Base-by-base conservation (phyloP, 2,113 vertebrate genomes). In the Cavia porcellus region DNA sequence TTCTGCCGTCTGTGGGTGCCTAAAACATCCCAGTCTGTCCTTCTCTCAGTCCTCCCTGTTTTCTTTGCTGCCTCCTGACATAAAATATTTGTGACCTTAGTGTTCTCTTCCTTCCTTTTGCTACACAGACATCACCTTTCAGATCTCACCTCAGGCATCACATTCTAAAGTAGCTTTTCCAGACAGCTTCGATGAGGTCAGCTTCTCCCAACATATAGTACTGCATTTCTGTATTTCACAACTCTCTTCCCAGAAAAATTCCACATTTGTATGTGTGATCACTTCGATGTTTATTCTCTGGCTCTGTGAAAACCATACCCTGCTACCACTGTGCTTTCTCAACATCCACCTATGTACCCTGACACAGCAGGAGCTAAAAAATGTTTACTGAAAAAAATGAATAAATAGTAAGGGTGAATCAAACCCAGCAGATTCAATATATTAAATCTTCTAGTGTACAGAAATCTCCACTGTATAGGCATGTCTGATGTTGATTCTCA, bases 1-100 rank as follows among this genome's bases (percentile, higher is more conserved):
- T 59, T 57, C 22, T 5, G 0, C 52, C 32, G 25, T n/a, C 50
- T 32, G 2, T 1, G 35, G 12, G 0, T 22, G 45, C 35, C 55
- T 32, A 42, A 22, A 11, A n/a, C n/a, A n/a, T n/a, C n/a, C n/a
- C n/a, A 38, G 17, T 30, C 47, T 12, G 0, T 12, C 9, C 9
- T 84, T 62, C 28, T 64, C 42, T 70, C 28, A 24, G 0, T 82
- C 20, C 13, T n/a, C 25, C 19, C 59, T 68, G 22, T 52, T 42
- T 84, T 19, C 17, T 25, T 83, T 86, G 20, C 38, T 38, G 7
- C 11, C 14, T 24, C 19, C 13, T 77, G 59, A 70, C 7, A 62
- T 7, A 47, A 87, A 70, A 2, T 13, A 61, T 32, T 1, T 35
- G 11, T 28, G 2, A 14, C 13, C 14, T 45, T 61, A 1, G 3